Base-by-base conservation (phyloP, 2,113 vertebrate species). In the Acinonyx jubatus region DNA sequence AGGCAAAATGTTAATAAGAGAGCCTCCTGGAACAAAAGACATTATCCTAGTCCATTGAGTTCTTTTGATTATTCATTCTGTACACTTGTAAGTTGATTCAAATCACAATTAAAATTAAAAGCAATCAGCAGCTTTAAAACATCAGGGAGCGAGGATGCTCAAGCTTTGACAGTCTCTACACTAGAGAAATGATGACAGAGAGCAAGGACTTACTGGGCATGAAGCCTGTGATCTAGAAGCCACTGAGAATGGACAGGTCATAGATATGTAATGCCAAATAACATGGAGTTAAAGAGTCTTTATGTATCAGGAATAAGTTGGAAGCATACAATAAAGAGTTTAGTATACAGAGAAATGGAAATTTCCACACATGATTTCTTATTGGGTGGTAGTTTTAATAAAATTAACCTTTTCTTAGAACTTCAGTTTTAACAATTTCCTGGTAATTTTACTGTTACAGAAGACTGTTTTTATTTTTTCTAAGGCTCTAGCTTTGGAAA, bases 31-130 rank as follows among this genome's bases (percentile, higher is more conserved):
- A 97, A 97, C 82, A 94, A 95, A 97, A 97, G 68, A n/a, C 18
- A 89, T 94, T 93, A 63, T 83, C 69, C 68, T 81, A 63, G 71
- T 33, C 45, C 91, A 94, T 5, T 90, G 84, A 94, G 66, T 85
- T 80, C 50, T 92, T 89, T 90, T 96, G 88, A 97, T 98, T 97
- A 93, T 90, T 97, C 7, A 19, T 93, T 97, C 57, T 95, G 33
- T 91, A 95, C 45, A 71, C 33, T 82, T 48, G 31, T 73, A 69
- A 76, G 23, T 25, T 94, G 61, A 96, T 15, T 93, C 19, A 48
- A 92, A 29, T 91, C 48, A 71, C 79, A 92, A 50, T 81, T 94
- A 86, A 96, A 90, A 95, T 78, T 61, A 89, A 96, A 97, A 90
- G 27, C 31, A 79, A 61, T 90, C 66, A 55, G 41, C 45, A 1